phyloP scores from a whole-genome alignment of 2,113 vertebrate genomes.

The Mixornis gularis region DNA sequence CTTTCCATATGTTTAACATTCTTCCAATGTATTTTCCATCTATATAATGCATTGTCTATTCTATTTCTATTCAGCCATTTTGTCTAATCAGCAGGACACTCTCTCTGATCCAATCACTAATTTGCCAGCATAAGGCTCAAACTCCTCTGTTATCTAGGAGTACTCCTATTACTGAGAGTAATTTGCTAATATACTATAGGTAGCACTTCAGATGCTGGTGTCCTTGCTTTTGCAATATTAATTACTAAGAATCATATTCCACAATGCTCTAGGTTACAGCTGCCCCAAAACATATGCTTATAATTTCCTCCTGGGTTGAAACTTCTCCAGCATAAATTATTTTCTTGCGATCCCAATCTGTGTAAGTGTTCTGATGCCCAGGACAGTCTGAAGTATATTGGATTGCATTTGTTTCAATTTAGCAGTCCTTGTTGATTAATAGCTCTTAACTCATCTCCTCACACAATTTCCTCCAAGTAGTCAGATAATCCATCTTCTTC shows the following conservation, averaged over 20 bases:
- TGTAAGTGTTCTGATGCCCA: slow-evolving; percentile 51
- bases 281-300: slow-evolving; percentile 42
- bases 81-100: slow-evolving; percentile 3
- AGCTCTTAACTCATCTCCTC: slow-evolving; percentile 53
- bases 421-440: slow-evolving; percentile 48
- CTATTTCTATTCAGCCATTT: slow-evolving; percentile 1
- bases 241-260: slow-evolving; percentile 44
- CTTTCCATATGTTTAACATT: slow-evolving; percentile 36
- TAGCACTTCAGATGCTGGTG: neutral
- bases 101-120: neutral
- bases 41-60: neutral
- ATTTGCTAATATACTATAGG: slow-evolving; percentile 26
- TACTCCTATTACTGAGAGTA: slow-evolving; percentile 21
- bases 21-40: neutral
- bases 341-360: slow-evolving; percentile 55
- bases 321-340: slow-evolving; percentile 54
- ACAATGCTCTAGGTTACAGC: slow-evolving; percentile 30
- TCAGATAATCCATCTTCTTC: slow-evolving; percentile 44
- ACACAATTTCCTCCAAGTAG: slow-evolving; percentile 55
- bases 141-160: neutral
- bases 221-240: slow-evolving; percentile 51
- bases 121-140: neutral
- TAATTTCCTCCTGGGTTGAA: slow-evolving; percentile 44
- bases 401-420: slow-evolving; percentile 57
- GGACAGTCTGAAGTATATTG: slow-evolving; percentile 47